These are phyloP conservation scores for Cavia porcellus DNA, from an alignment of 2,113 vertebrate genomes.

Conservation along the genomic window DNA sequence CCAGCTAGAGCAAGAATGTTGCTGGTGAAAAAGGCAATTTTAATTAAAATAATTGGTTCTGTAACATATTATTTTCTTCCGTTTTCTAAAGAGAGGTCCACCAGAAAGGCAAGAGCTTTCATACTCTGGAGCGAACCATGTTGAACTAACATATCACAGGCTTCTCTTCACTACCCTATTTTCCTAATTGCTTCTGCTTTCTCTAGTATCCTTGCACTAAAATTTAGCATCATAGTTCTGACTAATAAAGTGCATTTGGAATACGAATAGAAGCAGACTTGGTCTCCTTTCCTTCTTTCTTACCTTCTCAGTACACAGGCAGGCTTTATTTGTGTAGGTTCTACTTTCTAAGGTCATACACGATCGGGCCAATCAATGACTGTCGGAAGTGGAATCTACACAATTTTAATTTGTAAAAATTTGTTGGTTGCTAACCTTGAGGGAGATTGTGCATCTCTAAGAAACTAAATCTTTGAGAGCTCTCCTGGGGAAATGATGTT, in stretches of 20 bases:
- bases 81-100: background rate
- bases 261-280: slow-evolving; percentile 50
- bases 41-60: slow-evolving; percentile 79
- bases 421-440: slow-evolving; percentile 71
- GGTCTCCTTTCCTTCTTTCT: background rate
- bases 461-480: slow-evolving; percentile 81
- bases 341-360: background rate
- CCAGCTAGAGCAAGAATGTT: slow-evolving; percentile 66
- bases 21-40: slow-evolving; percentile 68
- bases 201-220: background rate
- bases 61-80: slow-evolving; percentile 83
- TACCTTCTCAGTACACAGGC: background rate
- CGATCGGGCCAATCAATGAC: accelerated
- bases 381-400: slow-evolving; percentile 52
- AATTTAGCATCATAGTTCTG: slow-evolving; percentile 62
- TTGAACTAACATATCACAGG: background rate
- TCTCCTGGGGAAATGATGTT: slow-evolving; percentile 84
- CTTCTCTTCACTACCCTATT: background rate
- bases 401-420: slow-evolving; percentile 78
- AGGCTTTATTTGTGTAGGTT: slow-evolving; percentile 43
- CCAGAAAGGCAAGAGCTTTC: slow-evolving; percentile 39
- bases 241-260: slow-evolving; percentile 47
- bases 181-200: slow-evolving; percentile 7
- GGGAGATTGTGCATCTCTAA: slow-evolving; percentile 81
- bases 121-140: background rate